Evolutionary conservation across 2,888 invertebrate species (phyloP), one percentile per base, ranked within the genome.

Genomic region (Drosophila recens): DNA sequence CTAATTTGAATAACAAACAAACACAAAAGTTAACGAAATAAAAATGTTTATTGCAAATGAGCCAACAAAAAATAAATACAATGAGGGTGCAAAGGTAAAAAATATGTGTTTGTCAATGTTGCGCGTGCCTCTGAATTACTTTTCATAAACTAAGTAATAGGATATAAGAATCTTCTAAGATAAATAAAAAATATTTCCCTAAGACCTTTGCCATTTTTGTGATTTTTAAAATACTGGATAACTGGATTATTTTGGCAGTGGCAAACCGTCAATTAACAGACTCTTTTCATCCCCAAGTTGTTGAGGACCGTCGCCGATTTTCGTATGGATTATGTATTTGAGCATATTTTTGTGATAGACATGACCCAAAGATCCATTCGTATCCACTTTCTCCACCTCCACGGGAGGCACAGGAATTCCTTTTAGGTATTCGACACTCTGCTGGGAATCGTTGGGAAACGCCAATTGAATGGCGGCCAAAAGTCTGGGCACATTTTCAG

Each of bases 291-390:
- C 81, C 13, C 58, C 57, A 8, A 92, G 59, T 68, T 87, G 81
- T 79, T 93, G 93, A 9, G 98, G 97, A 0, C 98, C 98, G 64
- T 95, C 94, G 2, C 98, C 98, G 66, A 97, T 94, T 93, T 95
- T 95, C 0, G 98, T 98, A 85, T 96, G 94, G 80, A 98, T 97
- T 4, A 97, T 94, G 93, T 97, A 97, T 90, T 97, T 96, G 11
- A 98, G 92, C 52, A 94, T 90, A 89, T 96, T 96, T 20, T 85
- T 85, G 0, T 81, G 76, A 57, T 90, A 69, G 5, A 81, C 59
- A 3, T 75, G 77, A 0, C 79, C 72, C 15, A 63, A 59, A 6
- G 66, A 13, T 1, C 53, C 62, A 23, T 85, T 82, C 0, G 69
- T 67, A 45, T 78, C 45, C 10, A 59, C 70, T 10, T 71, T 57